Conservation (phyloP, 2,113 vertebrate genomes). For the Crotalus tigris region DNA sequence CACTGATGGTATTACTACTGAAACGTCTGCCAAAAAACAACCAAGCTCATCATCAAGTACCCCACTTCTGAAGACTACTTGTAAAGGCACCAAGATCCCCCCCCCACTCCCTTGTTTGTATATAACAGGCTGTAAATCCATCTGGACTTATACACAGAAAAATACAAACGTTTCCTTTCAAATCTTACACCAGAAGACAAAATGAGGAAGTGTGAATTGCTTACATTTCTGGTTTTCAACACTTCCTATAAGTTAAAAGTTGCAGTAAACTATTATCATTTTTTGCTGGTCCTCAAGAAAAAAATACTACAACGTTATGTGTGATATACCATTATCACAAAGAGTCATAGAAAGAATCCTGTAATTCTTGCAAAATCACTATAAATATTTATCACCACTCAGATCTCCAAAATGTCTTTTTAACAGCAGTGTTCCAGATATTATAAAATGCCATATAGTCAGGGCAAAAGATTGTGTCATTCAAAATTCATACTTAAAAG, state of each 20-base stretch:
- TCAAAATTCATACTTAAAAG: conserved; percentile 42
- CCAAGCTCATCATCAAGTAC: neutral
- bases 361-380: conserved; percentile 31
- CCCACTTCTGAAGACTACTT: neutral
- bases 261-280: neutral
- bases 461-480: conserved; percentile 39
- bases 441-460: conserved; percentile 56
- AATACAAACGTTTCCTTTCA: neutral
- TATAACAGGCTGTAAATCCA: neutral
- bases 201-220: neutral
- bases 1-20: neutral
- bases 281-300: conserved; percentile 25
- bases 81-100: neutral
- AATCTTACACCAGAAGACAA: neutral
- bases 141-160: neutral
- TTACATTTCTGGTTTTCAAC: neutral
- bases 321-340: conserved; percentile 23
- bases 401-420: conserved; percentile 41
- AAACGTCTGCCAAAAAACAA: neutral
- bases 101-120: neutral
- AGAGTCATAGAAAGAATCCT: conserved; percentile 8
- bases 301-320: conserved; percentile 9
- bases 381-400: conserved; percentile 31
- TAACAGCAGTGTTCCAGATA: conserved; percentile 49
- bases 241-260: neutral